Evolutionary conservation across 2,888 invertebrate genomes (phyloP), one percentile per base, ranked within the genome.

Genomic region (Tinea trinotella): DNA sequence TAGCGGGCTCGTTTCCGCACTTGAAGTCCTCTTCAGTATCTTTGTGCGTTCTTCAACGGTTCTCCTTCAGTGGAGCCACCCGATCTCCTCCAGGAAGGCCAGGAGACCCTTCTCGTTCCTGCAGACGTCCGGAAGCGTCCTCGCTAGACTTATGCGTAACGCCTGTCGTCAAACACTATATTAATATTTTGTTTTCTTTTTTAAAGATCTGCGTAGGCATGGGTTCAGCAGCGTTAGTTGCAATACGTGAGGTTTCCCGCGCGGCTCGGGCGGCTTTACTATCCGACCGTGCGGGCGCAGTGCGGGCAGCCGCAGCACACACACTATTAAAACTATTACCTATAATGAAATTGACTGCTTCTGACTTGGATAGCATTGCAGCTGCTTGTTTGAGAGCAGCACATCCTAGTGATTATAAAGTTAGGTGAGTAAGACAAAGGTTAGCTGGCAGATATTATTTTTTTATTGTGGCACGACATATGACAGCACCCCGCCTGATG

Each of bases 301-400:
- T 99, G 15, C 89, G 99, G 50, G 95, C 95, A 57, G 97, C 97
- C 1, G 96, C 99, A 0, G 95, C 98, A 0, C 89, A 95, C 88
- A 95, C 97, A 69, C 88, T 99, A 64, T 83, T 93, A 13, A 95
- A 96, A 74, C 91, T 99, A 90, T 88, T 97, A 59, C 93, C 95
- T 64, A 92, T 97, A 64, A 93, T 96, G 52, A 90, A 93, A 71
- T 84, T 95, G 20, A 93, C 95, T 64, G 95, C 96, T 4, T 91
- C 93, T 0, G 98, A 98, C 73, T 84, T 98, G 61, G 98, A 99
- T 75, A 95, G 93, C 61, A 89, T 97, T 54, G 94, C 96, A 4
- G 95, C 96, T 0, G 88, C 98, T 1, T 98, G 98, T 70, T 92
- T 97, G 68, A 89, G 98, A 50, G 94, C 98, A 3, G 82, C 79